Conservation (phyloP, 2,888 invertebrate species). For the Mythimna loreyi region DNA sequence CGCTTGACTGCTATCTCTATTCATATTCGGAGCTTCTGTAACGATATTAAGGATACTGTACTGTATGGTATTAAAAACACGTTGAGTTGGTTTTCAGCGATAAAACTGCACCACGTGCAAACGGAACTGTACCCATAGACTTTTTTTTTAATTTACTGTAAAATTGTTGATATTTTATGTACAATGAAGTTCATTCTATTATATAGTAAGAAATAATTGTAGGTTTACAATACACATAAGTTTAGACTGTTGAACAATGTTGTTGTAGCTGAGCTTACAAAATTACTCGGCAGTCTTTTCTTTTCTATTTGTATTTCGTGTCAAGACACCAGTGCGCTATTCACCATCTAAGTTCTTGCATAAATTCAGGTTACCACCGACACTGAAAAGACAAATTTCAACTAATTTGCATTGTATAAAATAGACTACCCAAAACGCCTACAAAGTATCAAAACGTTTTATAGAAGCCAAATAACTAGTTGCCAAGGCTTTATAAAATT, state of each 20-base stretch:
- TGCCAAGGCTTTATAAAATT: conserved; percentile 47
- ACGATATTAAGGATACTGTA: too few species aligned
- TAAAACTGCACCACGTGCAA: too few species aligned
- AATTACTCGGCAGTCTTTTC: background rate
- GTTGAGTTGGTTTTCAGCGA: too few species aligned
- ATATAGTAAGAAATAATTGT: background rate
- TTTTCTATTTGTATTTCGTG: conserved; percentile 9
- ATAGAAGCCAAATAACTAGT: conserved; percentile 8
- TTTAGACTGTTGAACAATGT: background rate
- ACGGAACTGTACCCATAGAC: too few species aligned
- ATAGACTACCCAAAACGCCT: conserved; percentile 36
- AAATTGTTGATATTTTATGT: too few species aligned
- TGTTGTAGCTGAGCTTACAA: background rate
- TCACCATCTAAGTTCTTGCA: conserved; percentile 24
- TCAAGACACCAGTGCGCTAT: conserved; percentile 7
- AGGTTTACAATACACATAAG: background rate
- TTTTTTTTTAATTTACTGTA: too few species aligned
- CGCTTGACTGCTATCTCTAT: too few species aligned
- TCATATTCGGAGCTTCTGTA: too few species aligned
- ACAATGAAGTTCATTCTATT: too few species aligned
- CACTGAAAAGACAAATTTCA: conserved; percentile 43
- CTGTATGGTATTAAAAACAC: too few species aligned
- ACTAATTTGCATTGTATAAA: conserved; percentile 51
- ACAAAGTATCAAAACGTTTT: conserved; percentile 50
- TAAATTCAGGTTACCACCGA: conserved; percentile 17